Evolutionary conservation across 2,113 vertebrate species (phyloP), one percentile per base, ranked within the genome.

Genomic region (Scytalopus superciliaris): DNA sequence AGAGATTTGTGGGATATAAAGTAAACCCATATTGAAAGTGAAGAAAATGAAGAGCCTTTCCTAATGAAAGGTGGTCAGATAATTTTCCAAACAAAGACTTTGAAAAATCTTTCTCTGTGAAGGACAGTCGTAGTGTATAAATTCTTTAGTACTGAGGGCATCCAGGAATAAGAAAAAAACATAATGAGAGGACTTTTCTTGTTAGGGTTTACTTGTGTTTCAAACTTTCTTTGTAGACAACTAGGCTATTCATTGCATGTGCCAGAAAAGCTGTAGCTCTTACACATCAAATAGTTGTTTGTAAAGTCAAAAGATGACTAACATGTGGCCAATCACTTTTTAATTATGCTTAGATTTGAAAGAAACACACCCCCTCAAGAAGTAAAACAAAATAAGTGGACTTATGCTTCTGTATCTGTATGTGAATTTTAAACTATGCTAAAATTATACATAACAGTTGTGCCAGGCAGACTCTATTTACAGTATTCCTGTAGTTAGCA

Each of bases 401-500:
- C 69, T 70, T 91, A 75, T 40, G 64, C 60, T 77, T 85, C 70
- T 94, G 62, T 96, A 91, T 96, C 89, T 94, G 57, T 56, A 87
- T 82, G 49, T 87, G 89, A 96, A 97, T 97, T 97, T 98, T 96
- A 95, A 98, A 96, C 69, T 95, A 88, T 91, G 80, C 75, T 97
- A 98, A 97, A 98, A 98, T 98, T 96, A 97, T 74, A 84, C 68
- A 39, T 70, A 96, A 87, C 95, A 97, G 84, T 97, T 97, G 93
- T 93, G 95, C 73, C 87, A 96, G 76, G 92, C 97, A 96, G 90
- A 96, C 85, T 97, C 84, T 98, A 93, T 97, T 98, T 97, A 96
- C 88, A 95, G 86, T 50, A 45, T 88, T 97, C 86, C 89, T 96
- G 47, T 77, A 91, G 53, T 97, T 97, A 98, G 92, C 55, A 91